These are phyloP conservation scores for Butorides virescens DNA, from an alignment of 2,113 vertebrate genomes.

Conservation along the genomic window DNA sequence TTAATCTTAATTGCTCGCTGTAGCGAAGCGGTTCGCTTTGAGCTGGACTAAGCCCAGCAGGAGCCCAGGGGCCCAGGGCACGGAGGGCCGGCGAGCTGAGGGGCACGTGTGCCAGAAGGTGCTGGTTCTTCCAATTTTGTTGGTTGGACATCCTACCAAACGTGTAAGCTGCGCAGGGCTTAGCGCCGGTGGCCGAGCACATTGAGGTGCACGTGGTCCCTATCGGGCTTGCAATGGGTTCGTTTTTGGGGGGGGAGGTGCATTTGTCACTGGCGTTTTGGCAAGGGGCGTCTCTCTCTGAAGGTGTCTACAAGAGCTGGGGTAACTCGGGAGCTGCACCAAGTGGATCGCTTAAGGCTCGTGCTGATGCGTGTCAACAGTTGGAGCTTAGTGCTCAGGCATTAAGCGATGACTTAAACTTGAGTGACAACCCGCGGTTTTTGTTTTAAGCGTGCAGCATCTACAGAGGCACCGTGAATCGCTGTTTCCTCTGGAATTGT, in stretches of 20 bases:
- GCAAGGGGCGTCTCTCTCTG: background rate
- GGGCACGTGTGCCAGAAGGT: accelerated
- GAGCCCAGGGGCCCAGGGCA: accelerated
- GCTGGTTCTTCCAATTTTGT: background rate
- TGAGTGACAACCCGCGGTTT: background rate
- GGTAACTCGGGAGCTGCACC: background rate
- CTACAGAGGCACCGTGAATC: background rate
- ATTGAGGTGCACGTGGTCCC: background rate
- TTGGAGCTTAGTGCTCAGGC: background rate
- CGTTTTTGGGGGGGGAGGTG: background rate
- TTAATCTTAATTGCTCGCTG: background rate
- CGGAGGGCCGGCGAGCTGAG: background rate
- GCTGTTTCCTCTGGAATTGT: background rate
- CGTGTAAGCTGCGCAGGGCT: accelerated
- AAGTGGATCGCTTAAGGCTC: background rate
- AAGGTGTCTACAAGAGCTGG: background rate
- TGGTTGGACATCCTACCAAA: background rate
- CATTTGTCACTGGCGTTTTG: background rate
- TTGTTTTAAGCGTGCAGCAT: background rate
- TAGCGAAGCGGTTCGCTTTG: background rate
- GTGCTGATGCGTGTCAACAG: background rate
- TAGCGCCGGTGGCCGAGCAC: background rate
- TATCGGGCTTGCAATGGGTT: too few relatives aligned
- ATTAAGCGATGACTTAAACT: too few relatives aligned
- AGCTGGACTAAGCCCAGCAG: background rate